Evolutionary conservation across 2,797 vertebrate genomes (phyloP), one percentile per base, ranked within the genome.

Genomic region (Gila robusta): DNA sequence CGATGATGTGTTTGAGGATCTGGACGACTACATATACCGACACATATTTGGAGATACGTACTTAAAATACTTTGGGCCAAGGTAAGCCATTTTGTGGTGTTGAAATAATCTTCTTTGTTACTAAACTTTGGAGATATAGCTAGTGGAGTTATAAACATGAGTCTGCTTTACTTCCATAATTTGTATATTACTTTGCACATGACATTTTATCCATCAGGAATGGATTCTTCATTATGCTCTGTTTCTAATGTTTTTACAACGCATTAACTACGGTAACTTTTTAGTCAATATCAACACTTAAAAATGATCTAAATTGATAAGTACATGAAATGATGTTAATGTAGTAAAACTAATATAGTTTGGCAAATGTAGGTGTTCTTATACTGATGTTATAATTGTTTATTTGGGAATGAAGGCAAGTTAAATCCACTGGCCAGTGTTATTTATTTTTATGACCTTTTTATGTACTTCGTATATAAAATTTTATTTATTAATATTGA

Each of bases 41-140:
- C 96, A 99, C 93, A 97, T 97, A 94, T 98, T 99, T 86, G 98
- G 97, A 89, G 95, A 97, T 83, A 91, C 94, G 17, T 95, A 95
- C 85, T 82, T 92, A 74, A 96, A 96, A 90, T 94, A 91, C 1
- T 94, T 95, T 32, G 94, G 95, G 89, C 96, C 97, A 79, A 97
- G 96, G 98, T 99, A 94, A 95, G 96, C 95, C 91, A 91, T 91
- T 79, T 14, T 59, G n/a, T 59, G 16, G 47, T 28, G n/a, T 82
- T 28, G 17, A 21, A 52, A 21, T 74, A 21, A 52, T 54, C 9
- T 16, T n/a, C 28, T 79, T 80, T 14, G 2, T 76, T 76, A 32
- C 6, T 19, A 21, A 52, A 32, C 6, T 52, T 32, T 14, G n/a
- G 7, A 32, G 26, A 47, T 32, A 9, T n/a, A 8, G 72, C 14